A percentile compares a stretch with the other conserved stretches of the same genome.
Evolutionary conservation across 2,113 vertebrate genomes (phyloP).

Genomic region (Castor canadensis): DNA sequence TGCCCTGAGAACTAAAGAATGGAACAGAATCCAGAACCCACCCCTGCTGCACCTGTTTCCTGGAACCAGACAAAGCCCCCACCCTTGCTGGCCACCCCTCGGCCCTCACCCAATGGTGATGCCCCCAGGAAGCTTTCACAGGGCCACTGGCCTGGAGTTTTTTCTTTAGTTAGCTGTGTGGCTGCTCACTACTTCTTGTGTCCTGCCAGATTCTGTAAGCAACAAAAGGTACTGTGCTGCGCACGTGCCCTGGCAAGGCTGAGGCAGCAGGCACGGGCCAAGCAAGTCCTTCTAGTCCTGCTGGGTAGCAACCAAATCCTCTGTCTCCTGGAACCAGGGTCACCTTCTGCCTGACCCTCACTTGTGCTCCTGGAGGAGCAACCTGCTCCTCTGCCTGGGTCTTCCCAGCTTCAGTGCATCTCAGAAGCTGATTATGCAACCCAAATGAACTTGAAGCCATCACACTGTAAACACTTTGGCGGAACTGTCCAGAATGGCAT

Average conservation of each 20-base stretch:
- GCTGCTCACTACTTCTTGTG: not conserved
- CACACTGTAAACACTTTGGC: not conserved
- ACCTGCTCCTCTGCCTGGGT: not conserved
- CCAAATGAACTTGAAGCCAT: not conserved
- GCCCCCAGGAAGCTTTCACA: not conserved
- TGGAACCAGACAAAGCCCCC: not conserved
- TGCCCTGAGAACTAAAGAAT: not conserved
- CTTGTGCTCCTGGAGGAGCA: accelerated
- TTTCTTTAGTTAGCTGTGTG: not conserved
- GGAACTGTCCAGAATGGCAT: accelerated
- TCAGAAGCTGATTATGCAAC: not conserved
- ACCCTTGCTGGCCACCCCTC: not conserved
- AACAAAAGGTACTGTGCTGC: not conserved
- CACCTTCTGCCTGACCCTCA: not conserved
- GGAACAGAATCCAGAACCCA: not conserved
- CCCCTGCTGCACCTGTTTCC: not conserved
- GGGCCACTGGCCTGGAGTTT: not conserved
- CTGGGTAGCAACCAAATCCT: not conserved
- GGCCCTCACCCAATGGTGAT: not conserved
- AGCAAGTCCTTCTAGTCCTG: not conserved
- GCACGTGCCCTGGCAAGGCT: not conserved
- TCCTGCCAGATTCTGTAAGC: not conserved
- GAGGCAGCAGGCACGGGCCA: not conserved
- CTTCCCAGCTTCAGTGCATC: not conserved
- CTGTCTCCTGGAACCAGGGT: no score